These are phyloP conservation scores for Planiliza haematocheilus DNA, from an alignment of 2,113 vertebrate genomes.

Conservation along the genomic window DNA sequence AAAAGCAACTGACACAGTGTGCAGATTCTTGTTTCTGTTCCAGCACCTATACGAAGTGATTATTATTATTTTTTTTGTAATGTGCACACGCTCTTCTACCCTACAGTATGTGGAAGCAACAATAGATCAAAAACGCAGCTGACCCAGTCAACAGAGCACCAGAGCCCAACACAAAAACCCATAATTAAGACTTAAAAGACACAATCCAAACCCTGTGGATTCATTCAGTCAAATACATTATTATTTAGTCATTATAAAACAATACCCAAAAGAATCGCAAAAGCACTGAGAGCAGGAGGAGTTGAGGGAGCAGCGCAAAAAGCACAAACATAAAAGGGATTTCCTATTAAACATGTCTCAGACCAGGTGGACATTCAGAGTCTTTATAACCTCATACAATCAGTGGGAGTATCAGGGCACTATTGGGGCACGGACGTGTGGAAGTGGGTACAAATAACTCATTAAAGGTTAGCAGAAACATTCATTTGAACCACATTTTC, in stretches of 20 bases:
- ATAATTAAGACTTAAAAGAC: conserved; percentile 72
- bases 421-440: not conserved
- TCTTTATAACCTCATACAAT: conserved; percentile 7
- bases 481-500: conserved; percentile 62
- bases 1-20: no score
- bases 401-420: conserved; percentile 7
- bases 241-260: conserved; percentile 70
- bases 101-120: conserved; percentile 11
- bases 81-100: conserved; percentile 14
- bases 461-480: conserved; percentile 58
- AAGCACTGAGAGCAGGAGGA: conserved; percentile 68
- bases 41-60: conserved; percentile 13
- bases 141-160: conserved; percentile 60
- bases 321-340: conserved; percentile 15
- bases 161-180: conserved; percentile 50
- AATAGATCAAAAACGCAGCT: conserved; percentile 40
- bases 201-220: conserved; percentile 69
- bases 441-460: not conserved
- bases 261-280: conserved; percentile 61
- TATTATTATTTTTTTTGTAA: not conserved
- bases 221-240: conserved; percentile 84
- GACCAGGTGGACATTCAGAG: conserved; percentile 43
- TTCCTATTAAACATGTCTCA: not conserved
- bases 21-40: conserved; percentile 15
- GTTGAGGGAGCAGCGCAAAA: conserved; percentile 61